phyloP scores from a whole-genome alignment of 2,888 invertebrate species.

The Harpalus rubripes region DNA sequence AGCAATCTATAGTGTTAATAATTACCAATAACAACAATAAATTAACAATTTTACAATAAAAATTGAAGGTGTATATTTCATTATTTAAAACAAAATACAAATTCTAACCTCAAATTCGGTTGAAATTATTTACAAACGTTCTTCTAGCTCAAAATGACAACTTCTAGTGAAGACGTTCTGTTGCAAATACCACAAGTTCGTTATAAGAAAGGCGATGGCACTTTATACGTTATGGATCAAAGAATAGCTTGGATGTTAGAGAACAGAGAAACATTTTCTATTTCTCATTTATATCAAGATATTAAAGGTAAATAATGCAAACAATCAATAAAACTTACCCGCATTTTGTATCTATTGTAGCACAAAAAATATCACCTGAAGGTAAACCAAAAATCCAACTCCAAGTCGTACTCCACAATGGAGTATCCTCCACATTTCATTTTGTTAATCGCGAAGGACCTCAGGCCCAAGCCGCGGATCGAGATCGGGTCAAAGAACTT shows the following conservation, averaged over 20 bases:
- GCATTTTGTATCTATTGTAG: conserved; percentile 70
- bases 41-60: background rate
- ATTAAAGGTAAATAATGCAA: conserved; percentile 88
- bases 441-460: conserved; percentile 94
- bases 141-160: conserved; percentile 82
- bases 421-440: conserved; percentile 97
- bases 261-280: conserved; percentile 93
- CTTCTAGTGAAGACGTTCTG: conserved; percentile 96
- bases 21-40: background rate
- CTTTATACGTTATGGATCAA: conserved; percentile 96
- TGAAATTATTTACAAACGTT: conserved; percentile 2
- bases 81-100: background rate
- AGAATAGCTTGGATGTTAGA: conserved; percentile 98
- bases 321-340: background rate
- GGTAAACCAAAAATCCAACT: conserved; percentile 99
- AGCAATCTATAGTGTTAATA: conserved; percentile 1
- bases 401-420: conserved; percentile 96
- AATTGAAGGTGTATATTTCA: background rate
- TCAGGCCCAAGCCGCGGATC: conserved; percentile 90
- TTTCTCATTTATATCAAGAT: conserved; percentile 96
- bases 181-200: conserved; percentile 95
- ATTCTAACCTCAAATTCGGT: conserved; percentile 7
- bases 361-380: conserved; percentile 97
- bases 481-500: conserved; percentile 95
- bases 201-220: conserved; percentile 97